Conservation (phyloP, 1,140 invertebrate species). For the Anastatus disparis region DNA sequence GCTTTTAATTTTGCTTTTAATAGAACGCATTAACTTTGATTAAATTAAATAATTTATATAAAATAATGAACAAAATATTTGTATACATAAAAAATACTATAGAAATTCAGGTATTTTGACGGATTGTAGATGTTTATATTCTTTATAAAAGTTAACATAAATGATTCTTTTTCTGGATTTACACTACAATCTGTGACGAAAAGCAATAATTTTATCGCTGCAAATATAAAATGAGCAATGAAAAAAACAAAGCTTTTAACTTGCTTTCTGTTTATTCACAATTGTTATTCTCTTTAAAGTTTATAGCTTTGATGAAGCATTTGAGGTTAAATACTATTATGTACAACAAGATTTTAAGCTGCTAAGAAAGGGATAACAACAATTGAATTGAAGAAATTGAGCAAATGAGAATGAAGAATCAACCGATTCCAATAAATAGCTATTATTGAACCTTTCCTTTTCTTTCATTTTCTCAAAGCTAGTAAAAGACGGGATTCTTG, state of each 20-base stretch:
- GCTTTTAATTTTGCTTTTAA: no score
- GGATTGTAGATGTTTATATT: no score
- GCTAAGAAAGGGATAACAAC: neutral
- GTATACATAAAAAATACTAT: no score
- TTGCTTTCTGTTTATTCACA: no score
- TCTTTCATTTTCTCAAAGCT: neutral
- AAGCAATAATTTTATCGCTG: conserved; percentile 21
- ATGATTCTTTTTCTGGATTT: no score
- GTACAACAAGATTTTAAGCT: neutral
- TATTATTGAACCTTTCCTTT: neutral
- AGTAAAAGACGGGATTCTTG: conserved; percentile 8
- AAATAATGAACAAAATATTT: no score
- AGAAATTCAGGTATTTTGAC: no score
- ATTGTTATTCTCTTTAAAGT: neutral
- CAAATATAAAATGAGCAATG: conserved; percentile 30
- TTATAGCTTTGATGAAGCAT: neutral
- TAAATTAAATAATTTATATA: no score
- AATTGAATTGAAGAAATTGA: neutral
- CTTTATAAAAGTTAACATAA: no score
- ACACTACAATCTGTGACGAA: no score
- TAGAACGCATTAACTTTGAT: no score
- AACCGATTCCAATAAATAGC: conserved; percentile 10
- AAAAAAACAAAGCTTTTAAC: conserved; percentile 4
- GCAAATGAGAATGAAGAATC: neutral
- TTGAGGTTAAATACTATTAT: neutral